Evolutionary conservation across 2,888 invertebrate genomes (phyloP), one percentile per base, ranked within the genome.

Genomic region (Stegophylla sp.): DNA sequence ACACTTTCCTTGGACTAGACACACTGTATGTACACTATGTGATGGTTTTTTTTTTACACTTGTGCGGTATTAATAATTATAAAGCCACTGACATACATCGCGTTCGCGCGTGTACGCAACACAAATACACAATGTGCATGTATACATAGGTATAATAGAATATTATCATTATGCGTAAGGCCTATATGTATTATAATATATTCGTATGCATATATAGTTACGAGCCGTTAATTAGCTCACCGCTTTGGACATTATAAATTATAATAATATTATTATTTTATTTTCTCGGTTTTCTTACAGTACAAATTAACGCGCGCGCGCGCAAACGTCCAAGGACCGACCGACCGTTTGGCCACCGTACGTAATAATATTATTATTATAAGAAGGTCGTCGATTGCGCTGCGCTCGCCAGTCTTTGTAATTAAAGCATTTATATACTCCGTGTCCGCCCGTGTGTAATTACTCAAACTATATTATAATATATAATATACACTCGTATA

Each of bases 251-350:
- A 61, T 28, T 61, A 28, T 28, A 61, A 61, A n/a, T n/a, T n/a
- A n/a, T n/a, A n/a, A n/a, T n/a, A n/a, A n/a, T n/a, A n/a, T n/a
- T n/a, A n/a, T n/a, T n/a, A n/a, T n/a, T n/a, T n/a, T n/a, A 23
- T 61, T 61, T 61, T 15, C 0, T 17, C 17, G 15, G 17, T 15
- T 28, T 17, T 15, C 34, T n/a, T n/a, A n/a, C n/a, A n/a, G n/a
- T n/a, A n/a, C n/a, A n/a, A n/a, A n/a, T n/a, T n/a, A n/a, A n/a
- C n/a, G n/a, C n/a, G n/a, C n/a, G n/a, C n/a, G 26, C 59, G 59
- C 61, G 28, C 13, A 1, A 13, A 61, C 61, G 61, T 13, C 61
- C 61, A 72, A 72, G 71, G 71, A 72, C 53, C 67, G 17, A 64
- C 41, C 15, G 28, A 28, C 59, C 20, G 9, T 56, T 56, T 56